Conservation (phyloP, 2,888 invertebrate species). For the Incurvaria masculella region DNA sequence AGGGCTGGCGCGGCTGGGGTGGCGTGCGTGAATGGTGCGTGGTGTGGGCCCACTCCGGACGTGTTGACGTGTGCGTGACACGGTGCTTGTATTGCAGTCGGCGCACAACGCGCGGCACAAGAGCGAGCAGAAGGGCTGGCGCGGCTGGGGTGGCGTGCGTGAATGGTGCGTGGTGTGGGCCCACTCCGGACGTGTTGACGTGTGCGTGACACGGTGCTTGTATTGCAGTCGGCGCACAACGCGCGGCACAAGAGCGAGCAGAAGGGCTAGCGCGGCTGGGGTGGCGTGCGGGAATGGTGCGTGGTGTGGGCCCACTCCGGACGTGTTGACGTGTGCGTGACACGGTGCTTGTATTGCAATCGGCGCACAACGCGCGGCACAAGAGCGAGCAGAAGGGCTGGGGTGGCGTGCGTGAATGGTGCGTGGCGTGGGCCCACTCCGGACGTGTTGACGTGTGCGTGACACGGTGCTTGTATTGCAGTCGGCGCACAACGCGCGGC, state of each 20-base stretch:
- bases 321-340: constrained; percentile 76
- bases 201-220: no score
- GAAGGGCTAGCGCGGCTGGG: constrained; percentile 36
- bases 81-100: no score
- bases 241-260: background rate
- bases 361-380: background rate
- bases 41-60: constrained; percentile 88
- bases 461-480: no score
- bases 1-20: constrained; percentile 37
- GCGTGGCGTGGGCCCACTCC: constrained; percentile 89
- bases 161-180: constrained; percentile 90
- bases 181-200: constrained; percentile 83
- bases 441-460: constrained; percentile 81
- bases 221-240: background rate
- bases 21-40: constrained; percentile 75
- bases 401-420: constrained; percentile 68
- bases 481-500: background rate
- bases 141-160: constrained; percentile 56
- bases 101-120: background rate
- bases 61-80: constrained; percentile 81
- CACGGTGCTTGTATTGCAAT: no score
- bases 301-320: constrained; percentile 91
- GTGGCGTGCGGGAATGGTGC: constrained; percentile 70
- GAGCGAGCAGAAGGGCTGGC: background rate
- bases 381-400: constrained; percentile 31